A percentile compares a stretch with the other conserved stretches of the same genome.
phyloP scores from a whole-genome alignment of 2,888 invertebrate genomes.

The Drosophila greeni region DNA sequence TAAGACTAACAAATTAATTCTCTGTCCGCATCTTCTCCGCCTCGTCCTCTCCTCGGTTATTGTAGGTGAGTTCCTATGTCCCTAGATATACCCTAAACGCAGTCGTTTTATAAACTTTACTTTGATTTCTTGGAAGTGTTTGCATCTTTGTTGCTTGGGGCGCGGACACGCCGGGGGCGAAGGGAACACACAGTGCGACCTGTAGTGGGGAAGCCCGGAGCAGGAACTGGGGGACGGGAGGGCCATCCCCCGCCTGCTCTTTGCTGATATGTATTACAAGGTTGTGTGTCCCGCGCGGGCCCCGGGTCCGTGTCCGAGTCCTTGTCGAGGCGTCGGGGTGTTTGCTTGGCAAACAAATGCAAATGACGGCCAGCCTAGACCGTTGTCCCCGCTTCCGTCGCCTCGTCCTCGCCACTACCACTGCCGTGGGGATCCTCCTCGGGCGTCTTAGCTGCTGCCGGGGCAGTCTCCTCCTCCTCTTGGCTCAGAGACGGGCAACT shows the following conservation, averaged over 20 bases:
- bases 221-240: neutral
- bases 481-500: conserved; percentile 5
- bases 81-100: conserved; percentile 46
- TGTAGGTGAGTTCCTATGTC: conserved; percentile 40
- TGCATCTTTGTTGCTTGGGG: conserved; percentile 23
- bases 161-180: neutral
- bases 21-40: neutral
- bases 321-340: conserved; percentile 12
- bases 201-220: conserved; percentile 29
- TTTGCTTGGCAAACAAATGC: conserved; percentile 42
- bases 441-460: neutral
- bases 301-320: neutral
- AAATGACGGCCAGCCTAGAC: conserved; percentile 11
- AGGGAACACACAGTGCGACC: conserved; percentile 17
- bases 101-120: conserved; percentile 64
- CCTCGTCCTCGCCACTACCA: neutral
- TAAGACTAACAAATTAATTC: conserved; percentile 54
- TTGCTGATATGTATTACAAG: conserved; percentile 39
- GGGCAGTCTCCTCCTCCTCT: neutral
- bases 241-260: conserved; percentile 8
- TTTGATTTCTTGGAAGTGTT: conserved; percentile 66
- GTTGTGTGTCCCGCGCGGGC: conserved; percentile 8
- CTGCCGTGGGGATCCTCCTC: conserved; percentile 1
- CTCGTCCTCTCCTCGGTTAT: conserved; percentile 7
- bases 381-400: conserved; percentile 17